Base-by-base conservation (phyloP, 2,888 invertebrate species). In the Hypomecis punctinalis region DNA sequence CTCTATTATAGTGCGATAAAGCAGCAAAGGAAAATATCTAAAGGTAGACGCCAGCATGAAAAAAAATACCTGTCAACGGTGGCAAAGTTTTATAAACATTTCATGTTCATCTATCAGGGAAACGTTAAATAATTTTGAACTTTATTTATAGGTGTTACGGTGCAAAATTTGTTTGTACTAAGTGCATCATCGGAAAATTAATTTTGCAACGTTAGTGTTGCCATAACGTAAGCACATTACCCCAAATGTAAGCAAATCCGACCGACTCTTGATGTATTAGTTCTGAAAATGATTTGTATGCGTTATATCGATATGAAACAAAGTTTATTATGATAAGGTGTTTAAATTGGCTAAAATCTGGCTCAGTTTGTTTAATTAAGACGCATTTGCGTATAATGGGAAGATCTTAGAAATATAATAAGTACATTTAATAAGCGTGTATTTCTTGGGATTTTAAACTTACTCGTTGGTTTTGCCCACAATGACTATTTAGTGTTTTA, bases 201-300 rank as follows among this genome's bases (percentile, higher is more conserved):
- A 45, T 48, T 47, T 63, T 51, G 55, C 36, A 45, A 45, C 8
- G 5, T 51, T 5, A 42, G 35, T 48, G 61, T 39, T 57, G 48
- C 61, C 43, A 54, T 42, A 43, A 56, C 7, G 36, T 61, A 67
- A 67, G 42, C 60, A 63, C 54, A 63, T 67, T 60, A 60, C n/a
- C 45, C 43, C 10, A 63, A 63, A 60, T 23, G 45, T 63, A 63
- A 63, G 36, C 63, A 67, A 57, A 51, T 33, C 35, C 43, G 49
- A 51, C 10, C 46, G 53, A 35, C 42, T 56, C 46, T 42, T 65
- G 47, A 59, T 63, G 37, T 48, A 59, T 55, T 54, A 35, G 40
- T 40, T 55, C 46, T 35, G 5, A 33, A 36, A 42, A 47, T 43
- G 51, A 23, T 52, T 53, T 54, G 48, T 51, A 9, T 61, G 46